Evolutionary conservation across 2,888 invertebrate species (phyloP), one percentile per base, ranked within the genome.

Genomic region (Aphidoletes aphidimyza): DNA sequence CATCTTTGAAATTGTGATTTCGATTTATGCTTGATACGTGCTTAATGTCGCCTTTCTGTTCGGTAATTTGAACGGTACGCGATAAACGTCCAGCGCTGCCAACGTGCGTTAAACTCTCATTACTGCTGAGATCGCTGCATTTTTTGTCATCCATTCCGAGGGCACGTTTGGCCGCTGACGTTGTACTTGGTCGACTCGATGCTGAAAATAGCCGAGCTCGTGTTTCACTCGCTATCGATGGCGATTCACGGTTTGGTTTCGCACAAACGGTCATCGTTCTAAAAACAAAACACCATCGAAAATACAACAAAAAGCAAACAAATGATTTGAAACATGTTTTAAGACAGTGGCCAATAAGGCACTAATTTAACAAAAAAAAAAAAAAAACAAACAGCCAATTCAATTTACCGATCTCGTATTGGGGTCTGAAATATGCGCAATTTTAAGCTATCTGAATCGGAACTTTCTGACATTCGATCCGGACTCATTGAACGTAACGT

Each of bases 21-120:
- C 92, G 93, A 37, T 91, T 91, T 22, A 93, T 19, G 39, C 42
- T 92, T 86, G 92, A 91, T 85, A 94, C 89, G 86, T 94, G 87
- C 86, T 93, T 92, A 34, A 93, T 36, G 17, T 83, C 83, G 14
- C 83, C 89, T 89, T 92, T 93, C 87, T 92, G 93, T 49, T 93
- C 92, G 85, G 87, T 88, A 22, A 90, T 89, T 86, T 90, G 89
- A 84, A 90, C 89, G 84, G 87, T 89, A 86, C 85, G 84, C 26
- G 37, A 2, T 39, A 47, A 34, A 45, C 86, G 85, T 39, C 86
- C 86, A 83, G 86, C 86, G 84, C 87, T 86, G 89, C 89, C 85
- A 84, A 88, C 88, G 47, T 94, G 93, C 86, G 93, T 94, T 86
- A 96, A 91, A 89, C 96, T 96, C 90, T 96, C 96, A 86, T 93